Conservation (phyloP, 2,797 vertebrate genomes). For the Caiman crocodilus region DNA sequence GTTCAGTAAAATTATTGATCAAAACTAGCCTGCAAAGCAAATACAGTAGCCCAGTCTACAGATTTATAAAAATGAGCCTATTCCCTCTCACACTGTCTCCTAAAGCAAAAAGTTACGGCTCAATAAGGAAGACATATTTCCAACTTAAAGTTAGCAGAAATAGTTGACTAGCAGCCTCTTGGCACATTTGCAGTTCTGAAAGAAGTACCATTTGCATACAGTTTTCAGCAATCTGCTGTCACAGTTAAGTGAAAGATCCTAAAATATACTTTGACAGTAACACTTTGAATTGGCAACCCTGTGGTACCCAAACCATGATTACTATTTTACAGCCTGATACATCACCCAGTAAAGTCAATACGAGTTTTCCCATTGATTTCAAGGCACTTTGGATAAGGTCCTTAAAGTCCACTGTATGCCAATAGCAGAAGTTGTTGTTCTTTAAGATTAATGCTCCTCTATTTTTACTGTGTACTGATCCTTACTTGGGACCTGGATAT, state of each 20-base stretch:
- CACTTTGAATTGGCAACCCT: neutral
- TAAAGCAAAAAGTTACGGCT: slow-evolving; percentile 55
- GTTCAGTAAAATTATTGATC: neutral
- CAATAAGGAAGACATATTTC: slow-evolving; percentile 71
- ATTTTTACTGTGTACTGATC: neutral
- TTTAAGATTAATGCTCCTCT: neutral
- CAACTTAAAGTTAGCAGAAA: slow-evolving; percentile 69
- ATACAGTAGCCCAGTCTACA: neutral
- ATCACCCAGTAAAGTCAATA: neutral
- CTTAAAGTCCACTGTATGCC: neutral
- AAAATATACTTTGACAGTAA: slow-evolving; percentile 35
- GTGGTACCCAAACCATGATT: neutral
- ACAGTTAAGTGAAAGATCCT: slow-evolving; percentile 17
- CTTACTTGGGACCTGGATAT: neutral
- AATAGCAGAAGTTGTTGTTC: neutral
- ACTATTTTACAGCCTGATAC: neutral
- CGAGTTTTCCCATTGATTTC: neutral
- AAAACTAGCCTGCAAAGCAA: neutral
- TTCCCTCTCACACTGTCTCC: slow-evolving; percentile 36
- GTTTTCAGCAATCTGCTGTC: slow-evolving; percentile 48
- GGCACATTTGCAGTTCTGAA: slow-evolving; percentile 41
- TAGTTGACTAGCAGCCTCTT: slow-evolving; percentile 71
- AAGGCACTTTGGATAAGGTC: neutral
- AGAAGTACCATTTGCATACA: slow-evolving; percentile 55
- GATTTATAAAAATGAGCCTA: slow-evolving; percentile 49